Percentiles rank a stretch among this genome's conserved stretches.
Evolutionary conservation across 1,140 invertebrate genomes (phyloP).

Genomic region (Argopecten irradians): DNA sequence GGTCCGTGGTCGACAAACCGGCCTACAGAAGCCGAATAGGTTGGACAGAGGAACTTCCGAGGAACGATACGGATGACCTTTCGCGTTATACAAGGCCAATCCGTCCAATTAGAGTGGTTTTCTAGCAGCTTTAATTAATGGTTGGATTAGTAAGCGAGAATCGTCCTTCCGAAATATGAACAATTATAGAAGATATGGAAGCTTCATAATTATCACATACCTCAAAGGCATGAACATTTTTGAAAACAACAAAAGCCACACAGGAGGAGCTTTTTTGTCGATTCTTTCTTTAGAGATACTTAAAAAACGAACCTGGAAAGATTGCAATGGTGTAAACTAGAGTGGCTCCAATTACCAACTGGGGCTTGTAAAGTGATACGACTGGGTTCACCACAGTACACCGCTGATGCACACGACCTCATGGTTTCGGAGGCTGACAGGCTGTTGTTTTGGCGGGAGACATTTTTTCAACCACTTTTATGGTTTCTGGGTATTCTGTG

Average conservation of each 20-base stretch:
- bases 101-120: constrained; percentile 8
- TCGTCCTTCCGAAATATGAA: constrained; percentile 21
- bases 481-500: neutral
- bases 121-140: constrained; percentile 22
- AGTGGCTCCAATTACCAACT: constrained; percentile 1
- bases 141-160: constrained; percentile 21
- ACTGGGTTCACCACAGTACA: neutral
- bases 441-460: constrained; percentile 3
- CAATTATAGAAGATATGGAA: constrained; percentile 17
- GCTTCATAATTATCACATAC: constrained; percentile 22
- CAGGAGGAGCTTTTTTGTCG: neutral
- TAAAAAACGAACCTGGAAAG: neutral
- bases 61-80: constrained; percentile 8
- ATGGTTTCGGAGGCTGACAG: neutral
- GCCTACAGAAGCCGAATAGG: constrained; percentile 20
- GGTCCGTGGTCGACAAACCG: constrained; percentile 10
- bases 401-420: neutral
- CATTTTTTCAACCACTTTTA: neutral
- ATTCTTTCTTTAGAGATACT: neutral
- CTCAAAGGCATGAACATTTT: constrained; percentile 10
- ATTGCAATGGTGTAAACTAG: constrained; percentile 11
- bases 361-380: constrained; percentile 15
- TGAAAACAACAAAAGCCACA: constrained; percentile 21
- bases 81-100: neutral
- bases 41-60: constrained; percentile 14